Percentiles rank a stretch among this genome's conserved stretches.
Conservation (phyloP, 1,140 invertebrate genomes). For the Scaptomyza hsui region DNA sequence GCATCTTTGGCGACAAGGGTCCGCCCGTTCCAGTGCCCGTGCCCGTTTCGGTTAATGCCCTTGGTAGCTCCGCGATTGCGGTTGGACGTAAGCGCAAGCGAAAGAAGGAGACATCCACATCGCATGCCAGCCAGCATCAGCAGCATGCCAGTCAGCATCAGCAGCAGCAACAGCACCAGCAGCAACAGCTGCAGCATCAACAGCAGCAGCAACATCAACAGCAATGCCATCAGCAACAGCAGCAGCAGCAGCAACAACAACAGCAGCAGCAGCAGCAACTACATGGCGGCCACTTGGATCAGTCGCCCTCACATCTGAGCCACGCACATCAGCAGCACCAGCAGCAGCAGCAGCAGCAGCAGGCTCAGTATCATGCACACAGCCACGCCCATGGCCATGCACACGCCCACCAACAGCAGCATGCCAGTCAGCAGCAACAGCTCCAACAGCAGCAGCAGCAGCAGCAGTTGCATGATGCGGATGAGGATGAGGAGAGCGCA, state of each 20-base stretch:
- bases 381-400: constrained; percentile 51
- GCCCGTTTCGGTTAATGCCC: background rate
- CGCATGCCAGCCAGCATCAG: constrained; percentile 5
- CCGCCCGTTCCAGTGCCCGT: constrained; percentile 9
- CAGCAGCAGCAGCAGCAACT: constrained; percentile 47
- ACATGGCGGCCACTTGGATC: constrained; percentile 43
- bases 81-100: constrained; percentile 69
- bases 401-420: constrained; percentile 54
- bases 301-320: constrained; percentile 44
- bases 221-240: constrained; percentile 21
- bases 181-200: constrained; percentile 25
- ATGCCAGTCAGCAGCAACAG: constrained; percentile 46
- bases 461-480: constrained; percentile 61
- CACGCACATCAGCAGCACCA: constrained; percentile 44
- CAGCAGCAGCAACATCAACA: constrained; percentile 42
- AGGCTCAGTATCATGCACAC: constrained; percentile 39
- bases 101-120: constrained; percentile 59
- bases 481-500: constrained; percentile 67
- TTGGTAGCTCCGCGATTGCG: background rate
- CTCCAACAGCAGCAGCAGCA: constrained; percentile 49
- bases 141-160: no score
- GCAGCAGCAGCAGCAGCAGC: constrained; percentile 32
- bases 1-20: constrained; percentile 79
- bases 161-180: constrained; percentile 39
- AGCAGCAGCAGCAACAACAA: constrained; percentile 38